Percentiles rank a stretch among this genome's conserved stretches.
These are phyloP conservation scores for Spongilla lacustris DNA, from an alignment of 37 sponge, comb jelly and placozoan genomes.

Conservation along the genomic window DNA sequence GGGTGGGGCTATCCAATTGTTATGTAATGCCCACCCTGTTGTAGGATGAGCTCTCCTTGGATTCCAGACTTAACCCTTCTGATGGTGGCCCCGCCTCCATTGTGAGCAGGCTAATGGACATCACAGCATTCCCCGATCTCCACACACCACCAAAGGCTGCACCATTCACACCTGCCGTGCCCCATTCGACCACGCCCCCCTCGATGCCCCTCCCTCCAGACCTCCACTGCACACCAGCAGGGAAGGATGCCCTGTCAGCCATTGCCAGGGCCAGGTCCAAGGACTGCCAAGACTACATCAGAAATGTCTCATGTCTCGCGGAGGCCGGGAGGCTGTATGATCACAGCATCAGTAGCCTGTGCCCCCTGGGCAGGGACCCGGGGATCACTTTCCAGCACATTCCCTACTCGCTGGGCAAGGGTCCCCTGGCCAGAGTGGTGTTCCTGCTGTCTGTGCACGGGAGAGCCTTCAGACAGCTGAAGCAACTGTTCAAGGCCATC, in stretches of 20 bases:
- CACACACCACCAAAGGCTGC: neutral
- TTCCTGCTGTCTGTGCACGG: conserved; percentile 88
- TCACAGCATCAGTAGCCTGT: conserved; percentile 44
- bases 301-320: conserved; percentile 66
- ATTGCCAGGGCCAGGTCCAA: conserved; percentile 72
- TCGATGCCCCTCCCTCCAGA: neutral
- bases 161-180: neutral
- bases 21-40: neutral
- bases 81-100: neutral
- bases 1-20: neutral
- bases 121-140: neutral
- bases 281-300: conserved; percentile 64
- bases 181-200: neutral
- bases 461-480: conserved; percentile 81
- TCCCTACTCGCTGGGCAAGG: conserved; percentile 7
- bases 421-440: conserved; percentile 51
- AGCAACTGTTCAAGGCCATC: conserved; percentile 86
- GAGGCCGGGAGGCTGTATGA: conserved; percentile 62
- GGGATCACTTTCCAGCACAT: conserved; percentile 37
- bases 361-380: conserved; percentile 56
- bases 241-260: conserved; percentile 80
- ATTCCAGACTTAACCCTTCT: neutral
- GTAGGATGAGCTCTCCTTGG: neutral
- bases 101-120: neutral
- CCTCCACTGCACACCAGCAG: conserved; percentile 25